Evolutionary conservation across 2,888 invertebrate species (phyloP).

Genomic region (Neoitamus cyanurus): DNA sequence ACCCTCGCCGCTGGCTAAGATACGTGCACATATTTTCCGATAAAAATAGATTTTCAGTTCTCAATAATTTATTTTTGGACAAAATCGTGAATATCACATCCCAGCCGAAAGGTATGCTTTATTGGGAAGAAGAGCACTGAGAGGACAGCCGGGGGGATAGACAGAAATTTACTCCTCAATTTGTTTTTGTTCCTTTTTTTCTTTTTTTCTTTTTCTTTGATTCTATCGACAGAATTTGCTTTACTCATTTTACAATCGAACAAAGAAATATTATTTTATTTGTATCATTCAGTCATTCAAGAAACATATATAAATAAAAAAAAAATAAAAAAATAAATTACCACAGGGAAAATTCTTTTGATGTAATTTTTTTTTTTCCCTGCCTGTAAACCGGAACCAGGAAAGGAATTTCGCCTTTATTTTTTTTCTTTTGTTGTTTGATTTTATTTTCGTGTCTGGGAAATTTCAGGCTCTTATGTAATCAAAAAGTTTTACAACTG

Average conservation of each 20-base stretch:
- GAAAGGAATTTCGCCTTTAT: not conserved
- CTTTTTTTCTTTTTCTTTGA: no score
- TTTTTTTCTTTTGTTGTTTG: not conserved
- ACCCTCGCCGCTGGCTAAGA: not conserved
- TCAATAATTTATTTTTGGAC: conserved; percentile 38
- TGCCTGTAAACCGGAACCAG: not conserved
- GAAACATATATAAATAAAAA: no score
- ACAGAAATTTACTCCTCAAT: not conserved
- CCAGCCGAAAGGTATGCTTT: not conserved
- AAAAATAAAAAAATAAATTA: no score
- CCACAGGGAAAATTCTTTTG: no score
- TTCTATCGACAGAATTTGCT: no score
- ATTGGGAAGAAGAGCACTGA: no score
- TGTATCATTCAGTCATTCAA: no score
- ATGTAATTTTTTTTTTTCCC: no score
- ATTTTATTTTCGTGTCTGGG: not conserved
- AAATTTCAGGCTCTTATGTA: not conserved
- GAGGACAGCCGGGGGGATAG: not conserved
- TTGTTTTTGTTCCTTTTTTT: not conserved
- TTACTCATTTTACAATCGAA: no score
- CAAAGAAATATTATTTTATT: no score
- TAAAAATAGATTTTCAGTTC: conserved; percentile 31
- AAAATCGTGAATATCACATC: not conserved
- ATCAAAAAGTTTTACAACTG: not conserved
- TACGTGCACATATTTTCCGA: conserved; percentile 12